Evolutionary conservation across 1,140 invertebrate genomes (phyloP), one percentile per base, ranked within the genome.

Genomic region (Anoplophora glabripennis): DNA sequence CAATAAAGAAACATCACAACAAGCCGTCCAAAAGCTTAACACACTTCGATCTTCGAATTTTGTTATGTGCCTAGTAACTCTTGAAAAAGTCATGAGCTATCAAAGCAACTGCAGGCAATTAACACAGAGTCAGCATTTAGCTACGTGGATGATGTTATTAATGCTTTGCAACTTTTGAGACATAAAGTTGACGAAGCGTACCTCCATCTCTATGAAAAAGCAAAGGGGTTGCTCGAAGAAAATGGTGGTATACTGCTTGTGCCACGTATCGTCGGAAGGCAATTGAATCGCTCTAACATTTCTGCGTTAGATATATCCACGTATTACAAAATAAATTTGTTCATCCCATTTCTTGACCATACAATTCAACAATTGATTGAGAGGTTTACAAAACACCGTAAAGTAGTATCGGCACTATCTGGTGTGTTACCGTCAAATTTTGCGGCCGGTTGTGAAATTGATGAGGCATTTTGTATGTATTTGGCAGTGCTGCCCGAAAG

Each of bases 301-400:
- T 35, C 46, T 52, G 46, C 47, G 12, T 53, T 28, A 14, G 47
- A 59, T 59, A 42, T 45, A 34, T 53, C 8, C 17, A 53, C 48
- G 4, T 59, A 59, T 44, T 59, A 59, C 48, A 59, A 59, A 59
- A 59, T 59, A 57, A 57, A 57, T 57, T 28, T 55, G 7, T 55
- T 46, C 53, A 35, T 55, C 17, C 38, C 40, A 28, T 55, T 55
- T 55, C n/a, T n/a, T n/a, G n/a, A n/a, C n/a, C n/a, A n/a, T n/a
- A n/a, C n/a, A n/a, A n/a, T n/a, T n/a, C n/a, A n/a, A n/a, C n/a
- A n/a, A n/a, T n/a, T n/a, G n/a, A n/a, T n/a, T n/a, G n/a, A n/a
- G n/a, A n/a, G n/a, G n/a, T n/a, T 17, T 42, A 40, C 37, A 18
- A 15, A 53, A 15, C 17, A 42, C 36, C 37, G 34, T 12, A 21